Evolutionary conservation across 2,888 invertebrate genomes (phyloP).

Genomic region (Belgica antarctica): DNA sequence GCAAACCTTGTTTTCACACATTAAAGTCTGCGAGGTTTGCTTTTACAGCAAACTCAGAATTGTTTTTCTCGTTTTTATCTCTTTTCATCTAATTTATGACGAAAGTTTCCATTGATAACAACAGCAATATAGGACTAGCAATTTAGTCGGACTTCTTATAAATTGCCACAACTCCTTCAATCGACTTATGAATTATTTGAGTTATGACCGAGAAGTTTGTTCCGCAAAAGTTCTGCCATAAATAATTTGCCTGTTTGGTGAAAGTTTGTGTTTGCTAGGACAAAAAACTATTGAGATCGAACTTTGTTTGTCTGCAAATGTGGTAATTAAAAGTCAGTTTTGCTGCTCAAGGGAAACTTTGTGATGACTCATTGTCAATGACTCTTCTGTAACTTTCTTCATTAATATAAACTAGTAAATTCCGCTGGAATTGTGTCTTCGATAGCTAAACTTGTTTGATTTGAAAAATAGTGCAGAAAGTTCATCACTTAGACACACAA

Average conservation of each 20-base stretch:
- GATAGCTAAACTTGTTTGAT: no score
- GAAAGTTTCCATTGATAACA: constrained; percentile 12
- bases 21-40: no score
- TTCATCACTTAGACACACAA: background rate
- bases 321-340: no score
- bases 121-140: background rate
- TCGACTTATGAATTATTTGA: constrained; percentile 13
- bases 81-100: constrained; percentile 5
- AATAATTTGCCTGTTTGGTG: background rate
- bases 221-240: background rate
- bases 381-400: no score
- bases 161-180: background rate
- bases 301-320: no score
- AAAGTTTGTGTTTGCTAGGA: no score
- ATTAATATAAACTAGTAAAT: no score
- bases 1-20: constrained; percentile 5
- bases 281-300: no score
- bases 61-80: constrained; percentile 19
- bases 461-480: background rate
- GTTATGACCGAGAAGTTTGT: background rate
- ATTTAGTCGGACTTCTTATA: background rate
- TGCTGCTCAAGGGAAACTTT: no score
- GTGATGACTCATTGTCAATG: no score
- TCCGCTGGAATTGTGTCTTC: no score
- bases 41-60: constrained; percentile 8